Conservation (phyloP, 2,113 vertebrate genomes). For the Piaya cayana region DNA sequence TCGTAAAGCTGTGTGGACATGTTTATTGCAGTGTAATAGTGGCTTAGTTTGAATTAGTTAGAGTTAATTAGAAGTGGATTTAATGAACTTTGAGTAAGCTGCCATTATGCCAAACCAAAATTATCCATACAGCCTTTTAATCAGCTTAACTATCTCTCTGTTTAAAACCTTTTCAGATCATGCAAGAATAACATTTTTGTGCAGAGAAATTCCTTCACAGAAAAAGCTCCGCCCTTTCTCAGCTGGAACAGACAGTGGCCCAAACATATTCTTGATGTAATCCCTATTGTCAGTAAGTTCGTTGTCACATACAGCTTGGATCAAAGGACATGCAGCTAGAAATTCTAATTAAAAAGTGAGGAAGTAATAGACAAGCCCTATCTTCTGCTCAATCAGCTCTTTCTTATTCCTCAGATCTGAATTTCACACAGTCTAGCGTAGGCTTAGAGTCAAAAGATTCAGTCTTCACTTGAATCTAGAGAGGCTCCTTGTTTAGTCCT, state of each 20-base stretch:
- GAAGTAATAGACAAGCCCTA: constrained; percentile 53
- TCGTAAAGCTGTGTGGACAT: neutral
- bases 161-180: neutral
- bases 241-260: neutral
- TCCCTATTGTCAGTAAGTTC: constrained; percentile 25
- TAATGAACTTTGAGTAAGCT: constrained; percentile 54
- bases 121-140: neutral
- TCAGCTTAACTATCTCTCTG: neutral
- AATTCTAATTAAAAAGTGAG: constrained; percentile 65
- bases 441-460: constrained; percentile 50
- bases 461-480: constrained; percentile 25
- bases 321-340: constrained; percentile 40
- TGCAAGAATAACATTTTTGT: neutral
- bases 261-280: neutral
- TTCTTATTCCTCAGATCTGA: constrained; percentile 33
- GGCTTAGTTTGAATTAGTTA: constrained; percentile 24
- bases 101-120: constrained; percentile 19
- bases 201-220: neutral
- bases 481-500: constrained; percentile 32
- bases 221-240: neutral
- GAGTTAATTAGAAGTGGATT: constrained; percentile 50
- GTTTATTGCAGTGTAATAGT: neutral
- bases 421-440: neutral
- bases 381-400: constrained; percentile 66
- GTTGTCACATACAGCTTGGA: constrained; percentile 37